A percentile compares a stretch with the other conserved stretches of the same genome.
Evolutionary conservation across 2,888 invertebrate genomes (phyloP).

Genomic region (Drosophila eohydei): DNA sequence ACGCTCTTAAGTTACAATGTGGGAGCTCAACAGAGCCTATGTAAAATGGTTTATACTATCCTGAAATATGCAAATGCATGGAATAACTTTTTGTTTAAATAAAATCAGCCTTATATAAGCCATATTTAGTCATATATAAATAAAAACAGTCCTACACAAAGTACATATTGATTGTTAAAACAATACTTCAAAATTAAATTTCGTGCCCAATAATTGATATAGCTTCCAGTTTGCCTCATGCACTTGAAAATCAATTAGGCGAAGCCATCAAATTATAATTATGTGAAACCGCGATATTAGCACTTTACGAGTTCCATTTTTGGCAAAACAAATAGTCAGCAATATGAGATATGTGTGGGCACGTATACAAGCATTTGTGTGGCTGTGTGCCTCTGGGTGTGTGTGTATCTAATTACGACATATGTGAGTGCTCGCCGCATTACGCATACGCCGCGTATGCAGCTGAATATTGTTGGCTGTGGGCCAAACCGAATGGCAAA

Average conservation of each 20-base stretch:
- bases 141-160: too few species aligned
- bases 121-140: too few species aligned
- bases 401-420: constrained; percentile 9
- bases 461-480: constrained; percentile 43
- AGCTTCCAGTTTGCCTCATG: background rate
- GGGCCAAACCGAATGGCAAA: constrained; percentile 59
- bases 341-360: constrained; percentile 22
- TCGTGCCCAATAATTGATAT: background rate
- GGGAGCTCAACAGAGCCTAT: too few species aligned
- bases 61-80: too few species aligned
- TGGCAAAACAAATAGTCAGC: constrained; percentile 20
- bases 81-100: too few species aligned
- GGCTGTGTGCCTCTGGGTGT: background rate
- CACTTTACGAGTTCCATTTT: constrained; percentile 33
- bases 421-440: constrained; percentile 3
- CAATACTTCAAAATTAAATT: background rate
- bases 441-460: constrained; percentile 42
- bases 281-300: constrained; percentile 40
- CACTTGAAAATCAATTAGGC: constrained; percentile 38
- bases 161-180: background rate
- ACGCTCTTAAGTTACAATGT: too few species aligned
- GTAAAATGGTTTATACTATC: too few species aligned
- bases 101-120: too few species aligned
- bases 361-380: background rate
- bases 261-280: constrained; percentile 43